phyloP scores from a whole-genome alignment of 2,797 vertebrate species.

The Austrolebias charrua region DNA sequence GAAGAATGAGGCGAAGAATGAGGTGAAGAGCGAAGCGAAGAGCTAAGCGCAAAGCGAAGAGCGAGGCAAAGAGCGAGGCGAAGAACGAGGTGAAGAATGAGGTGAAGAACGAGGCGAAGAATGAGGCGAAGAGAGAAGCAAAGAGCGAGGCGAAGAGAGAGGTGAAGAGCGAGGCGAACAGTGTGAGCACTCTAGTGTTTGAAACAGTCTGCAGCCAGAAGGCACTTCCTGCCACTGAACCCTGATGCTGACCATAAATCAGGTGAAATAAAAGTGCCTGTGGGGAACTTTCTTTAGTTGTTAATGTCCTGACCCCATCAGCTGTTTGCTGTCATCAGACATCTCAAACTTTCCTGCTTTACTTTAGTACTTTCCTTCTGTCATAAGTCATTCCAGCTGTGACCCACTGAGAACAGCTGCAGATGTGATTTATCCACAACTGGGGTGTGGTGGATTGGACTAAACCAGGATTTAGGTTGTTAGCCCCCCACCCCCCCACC shows the following conservation, averaged over 20 bases:
- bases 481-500: constrained; percentile 44
- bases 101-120: too few relatives aligned
- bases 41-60: too few relatives aligned
- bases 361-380: not conserved
- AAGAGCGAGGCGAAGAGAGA: too few relatives aligned
- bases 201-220: constrained; percentile 28
- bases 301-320: constrained; percentile 58
- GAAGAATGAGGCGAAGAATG: too few relatives aligned
- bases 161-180: too few relatives aligned
- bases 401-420: constrained; percentile 79
- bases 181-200: constrained; percentile 21
- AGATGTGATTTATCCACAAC: constrained; percentile 78
- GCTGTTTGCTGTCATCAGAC: constrained; percentile 68
- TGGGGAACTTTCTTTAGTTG: too few relatives aligned
- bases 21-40: too few relatives aligned
- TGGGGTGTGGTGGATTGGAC: constrained; percentile 79
- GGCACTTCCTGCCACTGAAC: constrained; percentile 53
- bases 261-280: constrained; percentile 56
- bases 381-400: constrained; percentile 58
- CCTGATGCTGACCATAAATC: constrained; percentile 32
- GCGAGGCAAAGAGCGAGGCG: constrained; percentile 40
- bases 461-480: constrained; percentile 67
- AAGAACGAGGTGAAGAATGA: too few relatives aligned
- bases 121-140: too few relatives aligned
- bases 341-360: constrained; percentile 46